Percentiles rank a stretch among this genome's conserved stretches.
These are phyloP conservation scores for Fistularia commersonii DNA, from an alignment of 2,797 vertebrate species.

Conservation along the genomic window DNA sequence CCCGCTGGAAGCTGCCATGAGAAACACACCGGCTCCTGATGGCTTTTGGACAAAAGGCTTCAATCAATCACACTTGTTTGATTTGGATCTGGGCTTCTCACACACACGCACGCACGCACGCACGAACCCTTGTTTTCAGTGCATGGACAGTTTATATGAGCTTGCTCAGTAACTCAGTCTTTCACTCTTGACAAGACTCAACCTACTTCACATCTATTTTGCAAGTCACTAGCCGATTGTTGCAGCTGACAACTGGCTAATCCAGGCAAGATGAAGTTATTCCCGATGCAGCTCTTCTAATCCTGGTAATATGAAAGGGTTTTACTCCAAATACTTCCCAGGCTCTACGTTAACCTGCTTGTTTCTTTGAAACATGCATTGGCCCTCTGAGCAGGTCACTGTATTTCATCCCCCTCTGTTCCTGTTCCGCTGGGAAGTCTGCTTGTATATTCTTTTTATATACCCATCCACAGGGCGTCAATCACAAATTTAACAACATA, in stretches of 20 bases:
- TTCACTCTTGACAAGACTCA: too few relatives aligned
- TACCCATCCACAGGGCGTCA: slow-evolving; percentile 23
- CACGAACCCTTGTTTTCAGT: too few relatives aligned
- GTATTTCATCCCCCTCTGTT: slow-evolving; percentile 17
- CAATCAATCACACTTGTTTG: too few relatives aligned
- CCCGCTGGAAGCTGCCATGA: too few relatives aligned
- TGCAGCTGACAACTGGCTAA: not conserved
- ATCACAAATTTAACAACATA: slow-evolving; percentile 52
- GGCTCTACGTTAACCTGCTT: not conserved
- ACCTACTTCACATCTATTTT: not conserved
- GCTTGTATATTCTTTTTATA: slow-evolving; percentile 26
- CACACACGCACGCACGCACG: too few relatives aligned
- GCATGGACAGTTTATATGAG: not conserved
- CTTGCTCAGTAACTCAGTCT: not conserved
- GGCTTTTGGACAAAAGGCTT: too few relatives aligned
- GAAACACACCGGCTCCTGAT: too few relatives aligned
- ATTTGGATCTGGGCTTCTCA: too few relatives aligned
- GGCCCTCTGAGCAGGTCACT: slow-evolving; percentile 2
- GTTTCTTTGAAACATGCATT: slow-evolving; percentile 16
- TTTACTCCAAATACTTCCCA: not conserved
- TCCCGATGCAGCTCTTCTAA: not conserved
- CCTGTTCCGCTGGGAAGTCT: slow-evolving; percentile 19
- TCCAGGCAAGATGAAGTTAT: not conserved
- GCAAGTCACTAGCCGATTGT: not conserved
- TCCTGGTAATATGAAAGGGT: not conserved